phyloP scores from a whole-genome alignment of 2,888 invertebrate species.

The Abrostola triplasia region DNA sequence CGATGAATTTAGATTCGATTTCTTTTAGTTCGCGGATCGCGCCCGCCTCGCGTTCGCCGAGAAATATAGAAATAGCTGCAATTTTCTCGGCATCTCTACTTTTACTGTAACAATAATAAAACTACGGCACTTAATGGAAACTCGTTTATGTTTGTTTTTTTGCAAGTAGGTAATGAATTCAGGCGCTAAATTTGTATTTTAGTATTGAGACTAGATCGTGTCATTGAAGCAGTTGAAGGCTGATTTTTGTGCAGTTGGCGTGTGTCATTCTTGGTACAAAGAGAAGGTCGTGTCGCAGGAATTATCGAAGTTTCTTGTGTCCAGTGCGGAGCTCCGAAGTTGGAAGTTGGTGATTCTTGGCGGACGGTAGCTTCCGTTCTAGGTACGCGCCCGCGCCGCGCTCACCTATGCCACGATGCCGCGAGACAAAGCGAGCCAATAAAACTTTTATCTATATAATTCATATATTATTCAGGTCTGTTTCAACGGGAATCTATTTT shows the following conservation, averaged over 20 bases:
- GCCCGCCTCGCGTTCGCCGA: conserved; percentile 47
- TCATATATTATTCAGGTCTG: conserved; percentile 69
- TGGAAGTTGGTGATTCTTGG: conserved; percentile 53
- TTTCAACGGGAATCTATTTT: conserved; percentile 67
- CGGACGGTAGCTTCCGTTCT: conserved; percentile 57
- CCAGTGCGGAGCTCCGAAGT: conserved; percentile 65
- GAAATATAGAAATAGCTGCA: conserved; percentile 69
- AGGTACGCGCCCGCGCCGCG: conserved; percentile 49
- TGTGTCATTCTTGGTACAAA: conserved; percentile 58
- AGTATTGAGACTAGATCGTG: conserved; percentile 34
- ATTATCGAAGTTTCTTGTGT: conserved; percentile 74
- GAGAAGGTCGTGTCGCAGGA: conserved; percentile 73
- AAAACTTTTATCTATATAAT: conserved; percentile 86
- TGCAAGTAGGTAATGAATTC: conserved; percentile 58
- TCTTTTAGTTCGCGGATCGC: conserved; percentile 62
- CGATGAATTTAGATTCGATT: conserved; percentile 81
- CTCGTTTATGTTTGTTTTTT: conserved; percentile 55
- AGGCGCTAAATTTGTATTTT: conserved; percentile 43
- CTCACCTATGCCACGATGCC: conserved; percentile 46
- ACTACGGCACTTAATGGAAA: conserved; percentile 58
- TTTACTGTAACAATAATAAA: conserved; percentile 64
- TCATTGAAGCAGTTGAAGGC: conserved; percentile 29
- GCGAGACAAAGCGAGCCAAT: conserved; percentile 80
- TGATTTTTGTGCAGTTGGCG: conserved; percentile 59
- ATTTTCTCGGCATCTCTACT: conserved; percentile 61